These are phyloP conservation scores for Tylochromis polylepis DNA, from an alignment of 2,113 vertebrate genomes.

Conservation along the genomic window DNA sequence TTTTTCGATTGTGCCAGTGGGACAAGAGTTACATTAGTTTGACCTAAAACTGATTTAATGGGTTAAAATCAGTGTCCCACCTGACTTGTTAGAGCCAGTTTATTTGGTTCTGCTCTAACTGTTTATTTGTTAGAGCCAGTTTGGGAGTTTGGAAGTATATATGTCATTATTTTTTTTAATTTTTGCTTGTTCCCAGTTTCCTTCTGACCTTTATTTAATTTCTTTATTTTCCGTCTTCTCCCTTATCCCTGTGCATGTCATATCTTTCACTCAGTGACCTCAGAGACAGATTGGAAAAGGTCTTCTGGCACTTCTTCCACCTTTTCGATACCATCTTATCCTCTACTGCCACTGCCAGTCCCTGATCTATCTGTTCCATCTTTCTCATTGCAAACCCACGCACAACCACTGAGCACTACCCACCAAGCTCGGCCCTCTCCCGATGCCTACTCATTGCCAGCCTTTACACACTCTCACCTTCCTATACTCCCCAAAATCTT, in stretches of 20 bases:
- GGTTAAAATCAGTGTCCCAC: background rate
- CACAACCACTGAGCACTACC: background rate
- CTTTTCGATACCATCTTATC: conserved; percentile 17
- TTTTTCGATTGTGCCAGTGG: rapidly evolving
- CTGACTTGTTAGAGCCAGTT: rapidly evolving
- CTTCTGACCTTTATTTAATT: background rate
- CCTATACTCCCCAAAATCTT: conserved; percentile 77
- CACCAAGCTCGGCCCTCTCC: conserved; percentile 37
- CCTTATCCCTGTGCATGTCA: background rate
- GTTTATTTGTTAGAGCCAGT: background rate
- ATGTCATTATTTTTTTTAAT: background rate
- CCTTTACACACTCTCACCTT: conserved; percentile 64
- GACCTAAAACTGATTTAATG: background rate
- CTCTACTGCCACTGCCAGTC: conserved; percentile 13
- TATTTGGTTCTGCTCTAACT: background rate
- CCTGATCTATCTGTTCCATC: conserved; percentile 1
- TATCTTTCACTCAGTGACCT: conserved; percentile 23
- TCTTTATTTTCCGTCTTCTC: background rate
- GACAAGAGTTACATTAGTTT: background rate
- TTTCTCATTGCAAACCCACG: background rate
- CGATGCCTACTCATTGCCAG: conserved; percentile 59
- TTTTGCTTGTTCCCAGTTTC: background rate
- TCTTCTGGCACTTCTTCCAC: conserved; percentile 35
- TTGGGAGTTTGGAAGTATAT: background rate
- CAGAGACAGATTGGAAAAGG: conserved; percentile 43